Base-by-base conservation (phyloP, 2,888 invertebrate species). In the Pomacea canaliculata region DNA sequence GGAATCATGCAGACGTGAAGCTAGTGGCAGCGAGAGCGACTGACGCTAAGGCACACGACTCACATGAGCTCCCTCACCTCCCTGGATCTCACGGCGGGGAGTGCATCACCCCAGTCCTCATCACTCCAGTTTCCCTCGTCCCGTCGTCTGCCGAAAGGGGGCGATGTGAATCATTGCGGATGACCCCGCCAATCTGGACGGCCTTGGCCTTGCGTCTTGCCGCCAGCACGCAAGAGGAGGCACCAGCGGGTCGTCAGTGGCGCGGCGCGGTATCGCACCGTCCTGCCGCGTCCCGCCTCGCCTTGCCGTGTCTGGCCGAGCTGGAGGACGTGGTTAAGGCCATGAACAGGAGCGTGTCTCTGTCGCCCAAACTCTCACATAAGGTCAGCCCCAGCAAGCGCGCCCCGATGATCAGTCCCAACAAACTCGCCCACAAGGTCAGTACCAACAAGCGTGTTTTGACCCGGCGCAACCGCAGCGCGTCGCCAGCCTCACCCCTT, bases 181-280 rank as follows among this genome's bases (percentile, higher is more conserved):
- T 74, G 19, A 74, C 27, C n/a, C 74, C 74, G 37, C 74, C 74
- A 10, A 51, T 74, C 16, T 74, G 74, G 74, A 74, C 74, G n/a
- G 48, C 74, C 1, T 69, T 74, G 19, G 74, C 74, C 7, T 16
- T 74, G 23, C 74, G 68, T 56, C 62, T 62, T 10, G 69, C 68
- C 19, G 74, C 74, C 7, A 46, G 9, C 59, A 63, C 63, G 7
- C n/a, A 10, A 8, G 23, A 63, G 12, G n/a, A 23, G n/a, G n/a
- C 63, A 1, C 10, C 27, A 63, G 10, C 63, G 10, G 27, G 56
- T 37, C 27, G 56, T 19, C 49, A 37, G 8, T 13, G 10, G 13
- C 68, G 37, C 46, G 13, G 37, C 13, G 68, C 12, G 13, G 10
- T 46, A 23, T 5, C 48, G 10, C 13, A 19, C 19, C 48, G 68